Percentiles rank a stretch among this genome's conserved stretches.
Conservation (phyloP, 2,113 vertebrate species). For the Lutjanus erythropterus region DNA sequence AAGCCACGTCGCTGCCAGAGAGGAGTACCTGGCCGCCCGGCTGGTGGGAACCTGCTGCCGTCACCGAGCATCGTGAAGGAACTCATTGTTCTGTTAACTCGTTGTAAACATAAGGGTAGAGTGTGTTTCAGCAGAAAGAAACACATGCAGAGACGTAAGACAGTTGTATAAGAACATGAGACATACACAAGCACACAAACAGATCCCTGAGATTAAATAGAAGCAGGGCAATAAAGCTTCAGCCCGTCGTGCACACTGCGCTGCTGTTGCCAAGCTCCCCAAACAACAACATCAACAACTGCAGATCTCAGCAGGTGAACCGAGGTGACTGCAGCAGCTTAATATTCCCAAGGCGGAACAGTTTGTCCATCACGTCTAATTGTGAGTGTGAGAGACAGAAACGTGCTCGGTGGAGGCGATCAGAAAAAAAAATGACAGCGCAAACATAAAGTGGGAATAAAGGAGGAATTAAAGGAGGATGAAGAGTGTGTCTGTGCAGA, state of each 20-base stretch:
- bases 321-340: conserved; percentile 35
- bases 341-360: conserved; percentile 28
- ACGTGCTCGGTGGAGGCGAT: neutral
- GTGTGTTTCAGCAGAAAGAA: conserved; percentile 31
- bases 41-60: conserved; percentile 66
- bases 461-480: conserved; percentile 7
- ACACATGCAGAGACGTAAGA: conserved; percentile 25
- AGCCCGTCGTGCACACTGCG: conserved; percentile 1
- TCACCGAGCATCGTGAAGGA: conserved; percentile 65
- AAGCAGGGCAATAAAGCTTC: conserved; percentile 33
- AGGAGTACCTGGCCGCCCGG: conserved; percentile 69
- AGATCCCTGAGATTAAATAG: conserved; percentile 47
- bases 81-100: conserved; percentile 72
- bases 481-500: conserved; percentile 2
- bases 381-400: neutral
- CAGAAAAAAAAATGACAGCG: neutral
- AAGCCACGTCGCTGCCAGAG: conserved; percentile 46
- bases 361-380: conserved; percentile 29
- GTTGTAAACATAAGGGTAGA: conserved; percentile 55
- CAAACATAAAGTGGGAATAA: conserved; percentile 32
- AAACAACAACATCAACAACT: conserved; percentile 59
- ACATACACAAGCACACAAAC: conserved; percentile 27
- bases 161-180: conserved; percentile 18
- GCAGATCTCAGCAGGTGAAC: conserved; percentile 59
- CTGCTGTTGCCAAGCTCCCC: conserved; percentile 63